phyloP scores from a whole-genome alignment of 2,113 vertebrate genomes.

The Chamaetylas fuelleborni region DNA sequence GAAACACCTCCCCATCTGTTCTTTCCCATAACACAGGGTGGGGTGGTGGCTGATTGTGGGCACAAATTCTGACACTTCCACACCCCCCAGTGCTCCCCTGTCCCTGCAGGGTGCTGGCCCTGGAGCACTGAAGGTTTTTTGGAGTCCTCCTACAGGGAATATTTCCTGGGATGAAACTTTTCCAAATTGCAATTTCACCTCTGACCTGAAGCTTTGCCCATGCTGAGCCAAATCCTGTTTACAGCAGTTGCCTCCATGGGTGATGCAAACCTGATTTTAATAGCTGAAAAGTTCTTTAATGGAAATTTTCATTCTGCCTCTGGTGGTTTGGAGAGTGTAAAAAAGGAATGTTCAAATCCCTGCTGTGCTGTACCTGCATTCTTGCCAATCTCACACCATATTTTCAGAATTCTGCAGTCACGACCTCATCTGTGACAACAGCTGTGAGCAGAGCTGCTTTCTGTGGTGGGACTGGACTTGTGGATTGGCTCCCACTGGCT shows the following conservation, averaged over 20 bases:
- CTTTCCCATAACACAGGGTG: neutral
- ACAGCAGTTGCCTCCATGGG: neutral
- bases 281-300: no score
- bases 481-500: neutral
- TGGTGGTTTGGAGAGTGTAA: neutral
- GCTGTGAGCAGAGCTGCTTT: neutral
- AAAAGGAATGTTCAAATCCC: neutral
- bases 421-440: neutral
- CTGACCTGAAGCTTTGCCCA: neutral
- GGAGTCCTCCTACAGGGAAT: fast-evolving
- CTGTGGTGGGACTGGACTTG: neutral
- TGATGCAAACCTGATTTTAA: neutral
- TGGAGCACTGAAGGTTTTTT: neutral
- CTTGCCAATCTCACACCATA: no score
- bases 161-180: neutral
- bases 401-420: neutral
- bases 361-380: neutral
- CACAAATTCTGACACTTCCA: neutral
- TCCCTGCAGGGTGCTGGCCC: neutral
- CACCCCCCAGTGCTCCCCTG: neutral
- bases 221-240: neutral
- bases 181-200: neutral
- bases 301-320: neutral
- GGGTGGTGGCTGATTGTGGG: neutral
- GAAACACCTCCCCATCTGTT: neutral